Evolutionary conservation across 2,888 invertebrate species (phyloP).

Genomic region (Dicycla oo): DNA sequence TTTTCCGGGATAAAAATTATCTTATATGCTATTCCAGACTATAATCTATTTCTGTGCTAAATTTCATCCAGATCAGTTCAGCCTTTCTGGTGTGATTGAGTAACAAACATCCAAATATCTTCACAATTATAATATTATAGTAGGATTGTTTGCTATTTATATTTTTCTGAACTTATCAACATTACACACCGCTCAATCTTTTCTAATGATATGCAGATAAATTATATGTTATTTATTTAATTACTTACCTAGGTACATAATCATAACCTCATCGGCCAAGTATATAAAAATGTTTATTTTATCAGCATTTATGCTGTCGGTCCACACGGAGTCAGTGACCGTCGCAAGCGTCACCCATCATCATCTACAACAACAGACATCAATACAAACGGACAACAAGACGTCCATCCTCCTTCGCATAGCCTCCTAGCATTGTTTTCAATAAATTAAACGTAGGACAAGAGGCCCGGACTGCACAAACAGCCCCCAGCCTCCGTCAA

Average conservation of each 20-base stretch:
- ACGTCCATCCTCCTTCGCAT: slow-evolving; percentile 60
- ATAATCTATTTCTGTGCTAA: too few species aligned
- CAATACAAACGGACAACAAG: slow-evolving; percentile 61
- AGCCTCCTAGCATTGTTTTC: slow-evolving; percentile 83
- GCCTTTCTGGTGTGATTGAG: too few species aligned
- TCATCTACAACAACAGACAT: slow-evolving; percentile 31
- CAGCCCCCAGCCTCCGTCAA: slow-evolving; percentile 87
- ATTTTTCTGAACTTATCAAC: neutral
- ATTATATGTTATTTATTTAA: neutral
- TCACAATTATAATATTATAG: too few species aligned
- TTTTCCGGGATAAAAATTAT: too few species aligned
- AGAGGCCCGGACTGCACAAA: slow-evolving; percentile 82
- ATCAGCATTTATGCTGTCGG: neutral
- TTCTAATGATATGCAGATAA: neutral
- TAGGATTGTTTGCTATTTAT: too few species aligned
- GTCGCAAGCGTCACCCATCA: neutral
- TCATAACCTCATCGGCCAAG: neutral
- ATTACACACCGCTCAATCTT: neutral
- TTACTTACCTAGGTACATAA: neutral
- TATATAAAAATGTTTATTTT: neutral
- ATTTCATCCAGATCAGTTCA: too few species aligned
- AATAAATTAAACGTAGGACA: slow-evolving; percentile 88
- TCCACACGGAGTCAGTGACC: neutral
- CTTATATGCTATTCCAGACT: too few species aligned
- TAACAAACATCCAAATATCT: too few species aligned